These are phyloP conservation scores for Grammomys surdaster DNA, from an alignment of 2,113 vertebrate species.

Conservation along the genomic window DNA sequence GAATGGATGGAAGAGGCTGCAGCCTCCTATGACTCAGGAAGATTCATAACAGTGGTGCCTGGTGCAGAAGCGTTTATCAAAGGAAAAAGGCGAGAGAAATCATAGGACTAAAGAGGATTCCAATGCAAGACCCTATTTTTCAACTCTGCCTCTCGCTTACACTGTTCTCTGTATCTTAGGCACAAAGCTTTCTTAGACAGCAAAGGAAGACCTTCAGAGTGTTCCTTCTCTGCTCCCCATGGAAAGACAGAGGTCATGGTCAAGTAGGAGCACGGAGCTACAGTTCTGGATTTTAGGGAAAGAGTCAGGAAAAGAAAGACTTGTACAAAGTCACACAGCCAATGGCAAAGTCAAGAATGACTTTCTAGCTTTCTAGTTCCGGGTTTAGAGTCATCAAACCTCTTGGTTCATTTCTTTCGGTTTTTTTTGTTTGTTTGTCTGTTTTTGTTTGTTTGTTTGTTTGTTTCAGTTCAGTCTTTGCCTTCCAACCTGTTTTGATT, in stretches of 20 bases:
- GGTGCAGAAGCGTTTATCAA: conserved; percentile 62
- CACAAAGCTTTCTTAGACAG: neutral
- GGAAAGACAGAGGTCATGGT: neutral
- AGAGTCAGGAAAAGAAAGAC: too few species aligned
- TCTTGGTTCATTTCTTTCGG: too few species aligned
- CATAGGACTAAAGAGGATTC: neutral
- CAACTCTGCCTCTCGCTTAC: neutral
- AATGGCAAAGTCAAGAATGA: neutral
- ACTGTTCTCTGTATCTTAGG: neutral
- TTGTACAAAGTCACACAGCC: neutral
- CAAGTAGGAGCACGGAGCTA: neutral
- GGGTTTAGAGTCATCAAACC: neutral
- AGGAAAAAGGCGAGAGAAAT: conserved; percentile 52
- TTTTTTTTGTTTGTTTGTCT: neutral
- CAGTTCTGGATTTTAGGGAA: neutral
- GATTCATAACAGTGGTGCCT: neutral
- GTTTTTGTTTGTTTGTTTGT: neutral
- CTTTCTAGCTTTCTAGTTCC: neutral
- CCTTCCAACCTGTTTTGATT: neutral
- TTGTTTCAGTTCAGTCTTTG: neutral
- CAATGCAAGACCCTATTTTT: conserved; percentile 36
- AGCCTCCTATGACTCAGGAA: conserved; percentile 2
- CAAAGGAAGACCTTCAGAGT: neutral
- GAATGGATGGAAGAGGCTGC: conserved; percentile 28
- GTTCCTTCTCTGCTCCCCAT: neutral